Conservation (phyloP, 2,113 vertebrate species). For the Brachypteracias leptosomus region DNA sequence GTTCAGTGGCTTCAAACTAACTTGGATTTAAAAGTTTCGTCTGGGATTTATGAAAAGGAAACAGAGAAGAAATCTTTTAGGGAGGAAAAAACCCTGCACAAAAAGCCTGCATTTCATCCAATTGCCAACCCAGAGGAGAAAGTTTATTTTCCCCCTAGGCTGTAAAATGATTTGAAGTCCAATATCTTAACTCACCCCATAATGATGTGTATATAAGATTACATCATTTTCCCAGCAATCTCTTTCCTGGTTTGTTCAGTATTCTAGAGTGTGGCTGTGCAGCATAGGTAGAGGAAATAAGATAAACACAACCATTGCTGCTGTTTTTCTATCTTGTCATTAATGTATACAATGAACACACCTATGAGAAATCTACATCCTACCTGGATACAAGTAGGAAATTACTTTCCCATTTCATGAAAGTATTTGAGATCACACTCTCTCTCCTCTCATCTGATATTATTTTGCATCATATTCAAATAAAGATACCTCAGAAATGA, state of each 20-base stretch:
- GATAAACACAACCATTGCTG: not conserved
- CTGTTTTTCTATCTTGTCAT: not conserved
- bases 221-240: not conserved
- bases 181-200: not conserved
- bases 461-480: not conserved
- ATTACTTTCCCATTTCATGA: not conserved
- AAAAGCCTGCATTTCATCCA: not conserved
- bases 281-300: not conserved
- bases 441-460: not conserved
- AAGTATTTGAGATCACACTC: not conserved
- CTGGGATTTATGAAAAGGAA: constrained; percentile 12
- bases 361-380: not conserved
- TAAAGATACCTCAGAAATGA: not conserved
- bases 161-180: not conserved
- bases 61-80: not conserved
- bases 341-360: not conserved
- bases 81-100: not conserved
- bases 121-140: not conserved
- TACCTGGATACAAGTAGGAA: not conserved
- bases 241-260: not conserved
- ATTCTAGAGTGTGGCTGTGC: not conserved
- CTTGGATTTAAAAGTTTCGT: not conserved
- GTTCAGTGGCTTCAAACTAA: constrained; percentile 5
- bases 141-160: not conserved
- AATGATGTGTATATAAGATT: not conserved